These are phyloP conservation scores for Argyrosomus regius DNA, from an alignment of 2,797 vertebrate genomes.

Conservation along the genomic window DNA sequence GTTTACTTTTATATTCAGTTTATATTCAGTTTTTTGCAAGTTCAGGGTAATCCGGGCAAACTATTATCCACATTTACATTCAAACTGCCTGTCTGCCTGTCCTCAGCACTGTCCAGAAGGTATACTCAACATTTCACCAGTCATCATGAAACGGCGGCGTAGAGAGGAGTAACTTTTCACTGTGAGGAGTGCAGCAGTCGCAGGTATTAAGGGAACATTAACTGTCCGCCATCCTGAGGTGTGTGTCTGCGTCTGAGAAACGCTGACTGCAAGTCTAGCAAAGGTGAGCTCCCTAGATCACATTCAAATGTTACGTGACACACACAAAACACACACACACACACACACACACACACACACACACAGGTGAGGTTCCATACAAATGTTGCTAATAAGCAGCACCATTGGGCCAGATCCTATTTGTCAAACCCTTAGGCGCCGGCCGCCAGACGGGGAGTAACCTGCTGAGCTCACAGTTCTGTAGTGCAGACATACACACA, in stretches of 20 bases:
- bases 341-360: constrained; percentile 16
- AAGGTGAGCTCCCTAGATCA: constrained; percentile 75
- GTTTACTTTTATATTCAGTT: background rate
- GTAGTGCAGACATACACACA: constrained; percentile 18
- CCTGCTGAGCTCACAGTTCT: constrained; percentile 78
- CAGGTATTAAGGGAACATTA: constrained; percentile 67
- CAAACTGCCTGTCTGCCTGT: constrained; percentile 19
- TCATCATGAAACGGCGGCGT: constrained; percentile 30
- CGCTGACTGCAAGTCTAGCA: constrained; percentile 74
- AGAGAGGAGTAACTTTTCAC: constrained; percentile 45
- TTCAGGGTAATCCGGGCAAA: constrained; percentile 3
- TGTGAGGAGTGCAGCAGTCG: constrained; percentile 39
- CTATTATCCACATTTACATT: constrained; percentile 24
- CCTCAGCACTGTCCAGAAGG: constrained; percentile 37
- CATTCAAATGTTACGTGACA: constrained; percentile 74
- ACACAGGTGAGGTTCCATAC: constrained; percentile 65
- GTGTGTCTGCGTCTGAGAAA: constrained; percentile 60
- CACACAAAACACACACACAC: constrained; percentile 19
- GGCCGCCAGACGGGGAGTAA: constrained; percentile 58
- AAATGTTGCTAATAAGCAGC: constrained; percentile 81
- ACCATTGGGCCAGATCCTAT: constrained; percentile 75
- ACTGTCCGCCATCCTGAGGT: constrained; percentile 45
- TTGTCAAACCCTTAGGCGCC: constrained; percentile 77
- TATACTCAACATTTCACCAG: constrained; percentile 31
- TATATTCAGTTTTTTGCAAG: constrained; percentile 16